Conservation (phyloP, 2,888 invertebrate species). For the Thymelicus sylvestris region DNA sequence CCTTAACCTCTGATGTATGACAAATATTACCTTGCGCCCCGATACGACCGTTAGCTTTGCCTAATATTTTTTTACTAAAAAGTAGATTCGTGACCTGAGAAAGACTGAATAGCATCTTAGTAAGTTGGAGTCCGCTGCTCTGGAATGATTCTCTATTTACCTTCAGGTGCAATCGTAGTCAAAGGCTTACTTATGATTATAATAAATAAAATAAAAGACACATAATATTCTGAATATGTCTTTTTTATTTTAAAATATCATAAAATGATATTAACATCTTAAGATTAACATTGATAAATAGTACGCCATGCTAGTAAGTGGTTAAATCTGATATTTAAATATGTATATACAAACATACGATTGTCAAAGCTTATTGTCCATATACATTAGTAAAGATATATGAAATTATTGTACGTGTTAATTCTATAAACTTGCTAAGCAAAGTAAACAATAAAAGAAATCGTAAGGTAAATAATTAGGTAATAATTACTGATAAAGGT, state of each 20-base stretch:
- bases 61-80: no score
- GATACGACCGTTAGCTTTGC: no score
- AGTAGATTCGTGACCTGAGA: no score
- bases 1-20: no score
- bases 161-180: no score
- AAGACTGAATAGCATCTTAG: no score
- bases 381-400: slow-evolving; percentile 12
- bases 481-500: no score
- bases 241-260: slow-evolving; percentile 80
- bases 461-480: no score
- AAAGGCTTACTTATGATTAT: no score
- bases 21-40: no score
- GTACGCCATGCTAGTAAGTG: slow-evolving; percentile 62
- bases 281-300: slow-evolving; percentile 82
- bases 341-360: slow-evolving; percentile 64
- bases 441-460: background rate
- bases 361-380: slow-evolving; percentile 74
- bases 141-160: no score
- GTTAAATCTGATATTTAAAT: slow-evolving; percentile 64
- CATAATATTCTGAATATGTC: slow-evolving; percentile 64
- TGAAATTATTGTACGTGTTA: background rate
- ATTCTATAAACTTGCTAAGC: background rate
- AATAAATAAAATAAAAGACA: slow-evolving; percentile 42
- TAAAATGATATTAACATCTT: slow-evolving; percentile 85
- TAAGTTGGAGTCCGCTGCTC: no score